phyloP scores from a whole-genome alignment of 2,797 vertebrate genomes.

The Capromys pilorides region DNA sequence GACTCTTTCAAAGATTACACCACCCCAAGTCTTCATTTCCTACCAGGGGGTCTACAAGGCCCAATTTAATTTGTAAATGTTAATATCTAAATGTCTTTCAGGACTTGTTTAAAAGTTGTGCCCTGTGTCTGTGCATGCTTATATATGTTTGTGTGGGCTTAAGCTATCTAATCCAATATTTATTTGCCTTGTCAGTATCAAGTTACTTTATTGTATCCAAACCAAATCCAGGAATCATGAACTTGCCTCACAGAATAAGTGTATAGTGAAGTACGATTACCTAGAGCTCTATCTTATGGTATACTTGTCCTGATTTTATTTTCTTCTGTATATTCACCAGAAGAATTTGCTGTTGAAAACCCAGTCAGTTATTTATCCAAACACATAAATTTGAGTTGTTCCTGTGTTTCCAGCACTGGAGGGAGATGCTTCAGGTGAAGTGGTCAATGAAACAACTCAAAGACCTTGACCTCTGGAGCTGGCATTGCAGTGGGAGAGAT shows the following conservation, averaged over 20 bases:
- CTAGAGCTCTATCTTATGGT: conserved; percentile 33
- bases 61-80: not conserved
- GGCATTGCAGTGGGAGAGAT: not conserved
- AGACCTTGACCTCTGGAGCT: not conserved
- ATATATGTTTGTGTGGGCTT: no score
- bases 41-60: not conserved
- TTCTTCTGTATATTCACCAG: not conserved
- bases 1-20: not conserved
- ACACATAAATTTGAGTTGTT: not conserved
- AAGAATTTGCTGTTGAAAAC: not conserved
- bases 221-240: not conserved
- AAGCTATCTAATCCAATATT: not conserved
- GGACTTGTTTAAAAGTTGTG: not conserved
- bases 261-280: not conserved
- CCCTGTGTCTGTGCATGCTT: not conserved
- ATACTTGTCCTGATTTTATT: not conserved
- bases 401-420: not conserved
- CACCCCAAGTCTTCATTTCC: not conserved
- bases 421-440: not conserved
- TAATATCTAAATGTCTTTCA: not conserved
- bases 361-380: not conserved
- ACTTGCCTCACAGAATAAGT: not conserved
- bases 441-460: not conserved
- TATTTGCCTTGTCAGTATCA: not conserved
- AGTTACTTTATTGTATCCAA: not conserved